A percentile compares a stretch with the other conserved stretches of the same genome.
Evolutionary conservation across 2,797 vertebrate genomes (phyloP).

Genomic region (Eleutherodactylus coqui): DNA sequence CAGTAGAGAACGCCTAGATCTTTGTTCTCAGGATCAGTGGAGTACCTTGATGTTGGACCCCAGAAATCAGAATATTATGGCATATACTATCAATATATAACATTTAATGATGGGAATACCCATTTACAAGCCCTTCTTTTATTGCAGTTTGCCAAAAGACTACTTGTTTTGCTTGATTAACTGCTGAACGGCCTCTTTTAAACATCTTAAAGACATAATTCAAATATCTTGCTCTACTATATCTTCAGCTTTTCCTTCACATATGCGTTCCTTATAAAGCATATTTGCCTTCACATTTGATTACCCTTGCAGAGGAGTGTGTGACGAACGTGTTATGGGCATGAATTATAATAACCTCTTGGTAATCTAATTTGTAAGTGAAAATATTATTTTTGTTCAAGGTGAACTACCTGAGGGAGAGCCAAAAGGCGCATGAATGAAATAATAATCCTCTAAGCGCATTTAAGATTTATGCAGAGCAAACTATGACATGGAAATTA

Average conservation of each 20-base stretch:
- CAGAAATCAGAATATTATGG: too few relatives aligned
- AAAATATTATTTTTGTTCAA: slow-evolving; percentile 35
- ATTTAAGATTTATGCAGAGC: background rate
- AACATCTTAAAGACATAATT: background rate
- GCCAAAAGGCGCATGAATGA: background rate
- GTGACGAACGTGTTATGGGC: background rate
- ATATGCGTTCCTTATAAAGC: background rate
- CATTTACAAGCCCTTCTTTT: too few relatives aligned
- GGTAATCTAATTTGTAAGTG: slow-evolving; percentile 20
- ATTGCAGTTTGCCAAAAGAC: too few relatives aligned
- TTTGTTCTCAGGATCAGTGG: too few relatives aligned
- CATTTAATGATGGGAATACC: too few relatives aligned
- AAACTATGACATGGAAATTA: background rate
- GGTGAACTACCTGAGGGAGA: slow-evolving; percentile 24
- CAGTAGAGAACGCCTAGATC: too few relatives aligned
- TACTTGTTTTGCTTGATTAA: too few relatives aligned
- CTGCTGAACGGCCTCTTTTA: background rate
- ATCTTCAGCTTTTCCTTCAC: background rate
- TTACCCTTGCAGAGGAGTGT: background rate
- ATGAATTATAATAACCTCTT: slow-evolving; percentile 11
- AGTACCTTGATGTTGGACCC: too few relatives aligned
- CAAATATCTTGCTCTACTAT: background rate
- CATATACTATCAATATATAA: too few relatives aligned
- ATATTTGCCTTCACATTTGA: background rate
- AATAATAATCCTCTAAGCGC: slow-evolving; percentile 9